Base-by-base conservation (phyloP, 2,888 invertebrate genomes). In the Synanthedon tipuliformis region DNA sequence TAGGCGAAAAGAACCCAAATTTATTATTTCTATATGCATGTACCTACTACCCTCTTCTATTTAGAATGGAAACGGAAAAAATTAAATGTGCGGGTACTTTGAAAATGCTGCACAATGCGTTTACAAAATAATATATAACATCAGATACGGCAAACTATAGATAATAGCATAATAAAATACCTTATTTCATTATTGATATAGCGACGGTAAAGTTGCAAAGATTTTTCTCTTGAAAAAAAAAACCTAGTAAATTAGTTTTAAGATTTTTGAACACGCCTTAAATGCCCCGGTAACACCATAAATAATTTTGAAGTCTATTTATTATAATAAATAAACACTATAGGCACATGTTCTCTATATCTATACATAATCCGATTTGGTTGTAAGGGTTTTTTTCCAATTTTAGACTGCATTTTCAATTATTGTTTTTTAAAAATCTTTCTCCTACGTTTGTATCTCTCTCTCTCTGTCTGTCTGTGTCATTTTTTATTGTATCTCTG, bases 181-280 rank as follows among this genome's bases (percentile, higher is more conserved):
- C 45, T 76, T 76, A 71, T 69, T 72, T 74, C 66, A 66, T 71
- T 68, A 61, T 61, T 41, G n/a, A 41, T 10, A 45, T 45, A 64
- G 62, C 55, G 55, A 71, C 66, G 61, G 67, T 66, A 68, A 61
- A 59, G 65, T 67, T 65, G 68, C 66, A 59, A 64, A 69, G 61
- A 61, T 55, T 64, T 69, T 59, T 71, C 71, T 74, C 68, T 75
- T 65, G 63, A 64, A 63, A 61, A 61, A 16, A 61, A 63, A 63
- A 60, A 66, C 63, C 61, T 62, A 66, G 63, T 63, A 65, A 65
- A 66, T 66, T 58, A 53, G 48, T 51, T 41, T 40, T 55, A 55
- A 51, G 68, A 66, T 73, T 72, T 71, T 65, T 61, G 60, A 63
- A 70, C 73, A 75, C 73, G 75, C 75, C 74, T 73, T 71, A 61